Base-by-base conservation (phyloP, 2,797 vertebrate species). In the Hylomyscus alleni region DNA sequence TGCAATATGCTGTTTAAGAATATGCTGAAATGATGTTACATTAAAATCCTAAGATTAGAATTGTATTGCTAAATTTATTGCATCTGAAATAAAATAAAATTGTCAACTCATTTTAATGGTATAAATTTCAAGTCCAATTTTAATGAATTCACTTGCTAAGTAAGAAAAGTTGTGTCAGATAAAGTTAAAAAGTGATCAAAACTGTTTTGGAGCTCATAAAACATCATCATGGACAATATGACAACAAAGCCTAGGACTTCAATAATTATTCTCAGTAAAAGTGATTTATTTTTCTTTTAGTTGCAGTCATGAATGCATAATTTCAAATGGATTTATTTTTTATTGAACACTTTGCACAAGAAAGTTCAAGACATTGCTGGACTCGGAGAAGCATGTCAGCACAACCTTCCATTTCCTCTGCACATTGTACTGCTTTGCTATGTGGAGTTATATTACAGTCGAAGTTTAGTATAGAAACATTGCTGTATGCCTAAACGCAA, bases 261-360 rank as follows among this genome's bases (percentile, higher is more conserved):
- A 73, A 40, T 24, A 85, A 44, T 91, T 87, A 90, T 52, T 93
- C 88, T 95, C 13, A 91, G 73, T 56, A n/a, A 65, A 95, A 37
- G 88, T 93, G 69, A 94, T 95, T 94, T 82, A 62, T 84, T 95
- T 97, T 84, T 50, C 69, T 58, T 95, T 97, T 44, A 87, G 24
- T 96, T 98, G 96, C 77, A 98, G 95, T 87, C 65, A 95, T 37
- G 15, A 6, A 26, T 89, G 90, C 50, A 95, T 95, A 95, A 97
- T 97, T 97, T 96, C 12, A 92, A 91, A 62, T 67, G 96, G 60
- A 13, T 96, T 93, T 98, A 87, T 93, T 93, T 96, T 96, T 90
- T 90, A 94, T 94, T 94, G 96, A 96, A 94, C 67, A 94, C 29
- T 87, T 94, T 93, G 26, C 22, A 90, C 52, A 93, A 78, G 80